Percentiles rank a stretch among this genome's conserved stretches.
Evolutionary conservation across 2,797 vertebrate genomes (phyloP).

Genomic region (Chiloscyllium punctatum): DNA sequence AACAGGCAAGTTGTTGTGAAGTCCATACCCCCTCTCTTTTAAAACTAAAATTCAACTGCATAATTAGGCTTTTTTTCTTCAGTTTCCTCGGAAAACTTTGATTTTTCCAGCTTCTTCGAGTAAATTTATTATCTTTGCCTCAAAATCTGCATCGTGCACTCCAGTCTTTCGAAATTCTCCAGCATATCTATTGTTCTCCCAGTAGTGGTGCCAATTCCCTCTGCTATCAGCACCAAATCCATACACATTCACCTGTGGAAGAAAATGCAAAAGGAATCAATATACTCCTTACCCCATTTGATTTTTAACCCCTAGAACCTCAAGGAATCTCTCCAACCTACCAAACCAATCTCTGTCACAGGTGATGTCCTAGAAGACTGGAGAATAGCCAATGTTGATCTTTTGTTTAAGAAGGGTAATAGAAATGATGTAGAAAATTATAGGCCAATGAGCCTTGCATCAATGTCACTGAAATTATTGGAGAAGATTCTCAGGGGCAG

Average conservation of each 20-base stretch:
- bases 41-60: background rate
- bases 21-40: background rate
- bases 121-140: constrained; percentile 85
- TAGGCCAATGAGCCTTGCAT: too few species aligned
- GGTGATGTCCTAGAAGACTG: too few species aligned
- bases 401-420: too few species aligned
- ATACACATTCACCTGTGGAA: constrained; percentile 83
- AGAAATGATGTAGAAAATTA: too few species aligned
- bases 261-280: background rate
- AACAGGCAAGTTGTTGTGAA: background rate
- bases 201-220: constrained; percentile 99
- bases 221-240: constrained; percentile 93
- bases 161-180: constrained; percentile 97
- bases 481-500: too few species aligned
- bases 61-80: constrained; percentile 40
- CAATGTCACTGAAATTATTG: too few species aligned
- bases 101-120: constrained; percentile 86
- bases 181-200: constrained; percentile 97
- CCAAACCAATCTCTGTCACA: background rate
- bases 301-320: background rate
- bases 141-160: constrained; percentile 91
- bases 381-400: too few species aligned
- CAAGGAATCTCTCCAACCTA: background rate
- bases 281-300: background rate
- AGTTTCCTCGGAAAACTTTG: constrained; percentile 83